Percentiles rank a stretch among this genome's conserved stretches.
Conservation (phyloP, 2,888 invertebrate species). For the Andrena dorsata region DNA sequence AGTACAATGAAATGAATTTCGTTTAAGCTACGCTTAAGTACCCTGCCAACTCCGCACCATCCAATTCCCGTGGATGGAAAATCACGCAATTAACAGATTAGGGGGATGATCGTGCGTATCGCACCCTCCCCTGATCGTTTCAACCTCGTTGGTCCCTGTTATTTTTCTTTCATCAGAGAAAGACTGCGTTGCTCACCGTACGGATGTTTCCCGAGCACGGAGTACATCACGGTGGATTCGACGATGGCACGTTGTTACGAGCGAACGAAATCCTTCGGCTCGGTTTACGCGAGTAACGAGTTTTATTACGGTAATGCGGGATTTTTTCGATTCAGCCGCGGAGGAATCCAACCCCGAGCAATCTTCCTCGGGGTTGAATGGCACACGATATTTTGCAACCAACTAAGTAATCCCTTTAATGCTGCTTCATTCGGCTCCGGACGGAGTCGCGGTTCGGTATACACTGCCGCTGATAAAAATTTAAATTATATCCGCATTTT, state of each 20-base stretch:
- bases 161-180: constrained; percentile 62
- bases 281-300: constrained; percentile 3
- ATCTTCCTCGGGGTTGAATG: background rate
- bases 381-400: constrained; percentile 22
- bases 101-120: constrained; percentile 57
- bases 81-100: constrained; percentile 76
- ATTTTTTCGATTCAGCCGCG: background rate
- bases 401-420: constrained; percentile 54
- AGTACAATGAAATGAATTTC: constrained; percentile 14
- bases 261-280: constrained; percentile 1
- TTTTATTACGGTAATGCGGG: background rate
- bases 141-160: constrained; percentile 20
- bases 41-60: background rate
- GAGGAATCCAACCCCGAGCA: background rate
- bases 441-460: background rate
- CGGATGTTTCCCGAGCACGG: constrained; percentile 4
- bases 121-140: constrained; percentile 8
- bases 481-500: constrained; percentile 68
- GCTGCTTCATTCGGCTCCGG: background rate
- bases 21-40: constrained; percentile 23
- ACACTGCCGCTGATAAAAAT: constrained; percentile 37
- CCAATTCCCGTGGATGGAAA: constrained; percentile 54
- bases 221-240: background rate
- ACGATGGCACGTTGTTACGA: background rate
- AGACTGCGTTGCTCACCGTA: background rate